phyloP scores from a whole-genome alignment of 2,113 vertebrate species.

The Parotia lawesii region DNA sequence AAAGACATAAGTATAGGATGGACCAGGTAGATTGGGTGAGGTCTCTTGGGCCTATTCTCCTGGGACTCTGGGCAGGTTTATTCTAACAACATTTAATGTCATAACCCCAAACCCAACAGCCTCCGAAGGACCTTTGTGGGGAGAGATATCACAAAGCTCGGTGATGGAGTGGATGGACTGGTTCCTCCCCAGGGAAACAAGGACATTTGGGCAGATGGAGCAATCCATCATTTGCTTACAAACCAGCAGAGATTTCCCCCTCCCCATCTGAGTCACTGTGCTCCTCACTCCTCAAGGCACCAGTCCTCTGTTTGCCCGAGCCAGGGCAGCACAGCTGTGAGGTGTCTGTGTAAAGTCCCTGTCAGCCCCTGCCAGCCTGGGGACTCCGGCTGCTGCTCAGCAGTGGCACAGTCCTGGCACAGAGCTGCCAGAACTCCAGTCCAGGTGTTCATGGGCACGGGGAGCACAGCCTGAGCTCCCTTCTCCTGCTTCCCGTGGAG shows the following conservation, averaged over 20 bases:
- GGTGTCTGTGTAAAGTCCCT: background rate
- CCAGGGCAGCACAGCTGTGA: background rate
- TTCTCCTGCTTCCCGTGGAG: background rate
- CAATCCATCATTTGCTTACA: constrained; percentile 46
- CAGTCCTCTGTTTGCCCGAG: background rate
- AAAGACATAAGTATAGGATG: constrained; percentile 62
- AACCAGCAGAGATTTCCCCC: background rate
- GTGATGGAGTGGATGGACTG: constrained; percentile 16
- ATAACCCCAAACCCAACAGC: constrained; percentile 18
- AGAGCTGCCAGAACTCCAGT: background rate
- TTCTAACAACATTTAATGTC: background rate
- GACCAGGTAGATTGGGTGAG: constrained; percentile 14
- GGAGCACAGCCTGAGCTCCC: background rate
- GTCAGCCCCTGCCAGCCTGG: background rate
- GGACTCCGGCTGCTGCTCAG: background rate
- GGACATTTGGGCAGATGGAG: constrained; percentile 14
- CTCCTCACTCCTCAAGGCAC: background rate
- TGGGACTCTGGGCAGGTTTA: background rate
- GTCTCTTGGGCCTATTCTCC: background rate
- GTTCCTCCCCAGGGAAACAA: background rate
- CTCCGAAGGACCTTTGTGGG: background rate
- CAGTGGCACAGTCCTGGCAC: background rate
- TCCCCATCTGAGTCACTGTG: background rate
- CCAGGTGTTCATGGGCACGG: accelerated
- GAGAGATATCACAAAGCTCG: background rate